phyloP scores from a whole-genome alignment of 92 coral and sea anemone species.

The Virgularia gustaviana region DNA sequence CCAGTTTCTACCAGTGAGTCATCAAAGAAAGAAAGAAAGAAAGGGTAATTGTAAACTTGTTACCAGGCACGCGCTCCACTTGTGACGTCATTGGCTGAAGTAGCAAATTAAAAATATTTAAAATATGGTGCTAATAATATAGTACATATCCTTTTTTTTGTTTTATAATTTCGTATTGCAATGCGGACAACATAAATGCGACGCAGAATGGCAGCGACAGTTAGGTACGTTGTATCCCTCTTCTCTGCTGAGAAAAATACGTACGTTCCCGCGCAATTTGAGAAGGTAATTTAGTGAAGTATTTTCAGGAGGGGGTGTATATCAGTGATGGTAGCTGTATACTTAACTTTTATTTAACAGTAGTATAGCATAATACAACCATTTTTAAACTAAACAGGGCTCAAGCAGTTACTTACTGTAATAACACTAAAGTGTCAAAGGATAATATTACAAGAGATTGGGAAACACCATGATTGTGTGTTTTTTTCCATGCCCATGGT shows the following conservation, averaged over 20 bases:
- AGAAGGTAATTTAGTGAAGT: slow-evolving; percentile 48
- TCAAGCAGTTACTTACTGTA: too few relatives aligned
- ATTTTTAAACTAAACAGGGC: too few relatives aligned
- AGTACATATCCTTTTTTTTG: background rate
- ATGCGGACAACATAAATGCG: background rate
- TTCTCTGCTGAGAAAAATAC: slow-evolving; percentile 25
- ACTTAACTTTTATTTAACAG: background rate
- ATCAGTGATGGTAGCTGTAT: background rate
- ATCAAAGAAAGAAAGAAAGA: slow-evolving; percentile 32
- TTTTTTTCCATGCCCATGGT: too few relatives aligned
- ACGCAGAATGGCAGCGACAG: background rate
- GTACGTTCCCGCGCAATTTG: slow-evolving; percentile 63
- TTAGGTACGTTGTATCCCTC: slow-evolving; percentile 14
- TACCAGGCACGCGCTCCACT: slow-evolving; percentile 10
- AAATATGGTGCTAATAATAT: too few relatives aligned
- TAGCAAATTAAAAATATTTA: too few relatives aligned
- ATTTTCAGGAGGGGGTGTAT: background rate
- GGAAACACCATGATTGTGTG: too few relatives aligned
- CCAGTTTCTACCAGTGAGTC: slow-evolving; percentile 4
- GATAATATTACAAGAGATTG: too few relatives aligned
- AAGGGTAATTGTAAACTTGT: background rate
- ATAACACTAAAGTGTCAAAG: too few relatives aligned
- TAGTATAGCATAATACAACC: too few relatives aligned
- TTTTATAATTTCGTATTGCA: background rate
- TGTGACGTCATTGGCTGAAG: too few relatives aligned